phyloP scores from a whole-genome alignment of 2,888 invertebrate species.

The Drosophila aldrichi region DNA sequence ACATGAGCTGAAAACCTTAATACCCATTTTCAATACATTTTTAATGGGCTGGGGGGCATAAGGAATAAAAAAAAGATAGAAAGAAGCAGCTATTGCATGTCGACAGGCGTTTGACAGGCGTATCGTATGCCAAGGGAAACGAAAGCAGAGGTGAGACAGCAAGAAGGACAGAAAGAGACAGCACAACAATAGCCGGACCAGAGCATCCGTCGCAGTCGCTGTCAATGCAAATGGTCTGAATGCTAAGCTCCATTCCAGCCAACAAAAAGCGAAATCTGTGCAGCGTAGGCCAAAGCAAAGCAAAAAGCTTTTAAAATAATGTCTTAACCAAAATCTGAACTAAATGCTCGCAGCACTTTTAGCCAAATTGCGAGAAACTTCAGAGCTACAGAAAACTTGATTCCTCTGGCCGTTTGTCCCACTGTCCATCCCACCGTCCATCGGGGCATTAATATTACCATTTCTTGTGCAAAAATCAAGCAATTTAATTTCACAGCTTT shows the following conservation, averaged over 20 bases:
- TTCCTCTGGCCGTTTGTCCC: not conserved
- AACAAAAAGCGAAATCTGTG: slow-evolving; percentile 30
- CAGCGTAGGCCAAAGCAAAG: slow-evolving; percentile 22
- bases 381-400: slow-evolving; percentile 1
- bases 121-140: slow-evolving; percentile 50
- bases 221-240: slow-evolving; percentile 70
- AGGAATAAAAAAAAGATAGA: not conserved
- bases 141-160: not conserved
- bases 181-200: slow-evolving; percentile 31
- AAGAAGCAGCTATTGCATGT: slow-evolving; percentile 40
- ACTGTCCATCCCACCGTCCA: not conserved
- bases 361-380: slow-evolving; percentile 32
- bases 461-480: slow-evolving; percentile 10
- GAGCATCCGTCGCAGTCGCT: slow-evolving; percentile 39
- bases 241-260: slow-evolving; percentile 38
- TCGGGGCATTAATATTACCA: not conserved
- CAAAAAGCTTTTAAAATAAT: slow-evolving; percentile 66
- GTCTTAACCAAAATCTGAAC: slow-evolving; percentile 43
- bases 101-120: slow-evolving; percentile 71
- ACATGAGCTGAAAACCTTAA: too few relatives aligned
- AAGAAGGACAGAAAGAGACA: slow-evolving; percentile 12
- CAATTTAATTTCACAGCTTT: slow-evolving; percentile 45
- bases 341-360: slow-evolving; percentile 36
- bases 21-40: slow-evolving; percentile 5
- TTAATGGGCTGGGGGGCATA: slow-evolving; percentile 1